Base-by-base conservation (phyloP, 2,113 vertebrate species). In the Pedionomus torquatus region DNA sequence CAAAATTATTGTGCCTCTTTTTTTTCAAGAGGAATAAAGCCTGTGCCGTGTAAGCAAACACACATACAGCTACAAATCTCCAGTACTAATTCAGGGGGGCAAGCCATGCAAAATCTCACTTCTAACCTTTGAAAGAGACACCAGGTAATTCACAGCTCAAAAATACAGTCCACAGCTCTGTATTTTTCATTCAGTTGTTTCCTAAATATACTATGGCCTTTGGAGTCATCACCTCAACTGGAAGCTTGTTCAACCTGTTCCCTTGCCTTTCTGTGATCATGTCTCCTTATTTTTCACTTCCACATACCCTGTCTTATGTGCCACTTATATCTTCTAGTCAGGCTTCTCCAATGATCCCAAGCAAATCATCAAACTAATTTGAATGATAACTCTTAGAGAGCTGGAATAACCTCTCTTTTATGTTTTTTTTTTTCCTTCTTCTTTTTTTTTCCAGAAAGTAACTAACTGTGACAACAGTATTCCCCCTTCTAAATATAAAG, bases 351-450 rank as follows among this genome's bases (percentile, higher is more conserved):
- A 72, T 96, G 94, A 94, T 95, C 95, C 92, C 93, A 92, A 92
- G 95, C 55, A 97, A 83, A 94, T 87, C 89, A 78, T 91, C 84
- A 89, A 93, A 77, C 39, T 97, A 97, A 96, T 95, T 95, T 95
- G 94, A 97, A 97, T 84, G 81, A 96, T 97, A 91, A 89, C 69
- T 91, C 79, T 55, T 65, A 57, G 46, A 80, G 86, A 88, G 43
- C 54, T 83, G 83, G 69, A 89, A 80, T 92, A 95, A 87, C 33
- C 54, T 85, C 77, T 95, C 41, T 93, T 87, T 64, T 46, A 64
- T 48, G 28, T 68, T 44, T 39, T 57, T 63, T 28, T 43, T 79
- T 39, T 35, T 2, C 16, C 9, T 46, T 33, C n/a, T 23, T 28
- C 44, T 44, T 26, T 57, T 33, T 35, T 25, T 28, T 44, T 44